A percentile compares a stretch with the other conserved stretches of the same genome.
Conservation (phyloP, 2,888 invertebrate genomes). For the Drosophila fulvimacula region DNA sequence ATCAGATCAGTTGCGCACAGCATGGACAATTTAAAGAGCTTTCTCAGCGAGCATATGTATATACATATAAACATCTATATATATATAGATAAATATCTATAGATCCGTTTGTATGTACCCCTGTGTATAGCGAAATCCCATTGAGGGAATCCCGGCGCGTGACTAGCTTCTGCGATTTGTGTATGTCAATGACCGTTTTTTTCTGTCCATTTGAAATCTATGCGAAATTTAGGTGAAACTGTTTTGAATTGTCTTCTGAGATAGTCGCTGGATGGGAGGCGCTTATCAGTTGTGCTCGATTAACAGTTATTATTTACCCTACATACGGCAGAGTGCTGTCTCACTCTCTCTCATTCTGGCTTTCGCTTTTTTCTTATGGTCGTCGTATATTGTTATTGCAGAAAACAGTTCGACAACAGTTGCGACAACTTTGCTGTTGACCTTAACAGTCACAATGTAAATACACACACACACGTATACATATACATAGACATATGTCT, state of each 20-base stretch:
- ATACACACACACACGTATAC: conserved; percentile 19
- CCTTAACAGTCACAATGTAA: conserved; percentile 59
- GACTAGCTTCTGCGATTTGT: conserved; percentile 58
- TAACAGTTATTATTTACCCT: conserved; percentile 50
- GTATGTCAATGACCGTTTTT: conserved; percentile 66
- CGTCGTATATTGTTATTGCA: conserved; percentile 30
- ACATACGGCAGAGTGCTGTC: conserved; percentile 33
- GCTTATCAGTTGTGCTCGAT: conserved; percentile 45
- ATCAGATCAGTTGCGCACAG: conserved; percentile 31
- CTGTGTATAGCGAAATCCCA: conserved; percentile 22
- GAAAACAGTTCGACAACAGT: conserved; percentile 39
- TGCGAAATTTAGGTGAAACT: conserved; percentile 39
- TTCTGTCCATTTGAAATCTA: conserved; percentile 21
- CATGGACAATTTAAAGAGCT: conserved; percentile 42
- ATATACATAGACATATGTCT: background rate
- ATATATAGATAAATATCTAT: background rate
- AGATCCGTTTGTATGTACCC: background rate
- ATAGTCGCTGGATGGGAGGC: conserved; percentile 5
- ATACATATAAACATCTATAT: background rate
- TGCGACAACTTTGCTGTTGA: conserved; percentile 64
- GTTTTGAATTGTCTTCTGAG: background rate
- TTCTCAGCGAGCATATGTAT: conserved; percentile 17
- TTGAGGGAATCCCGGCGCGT: conserved; percentile 65
- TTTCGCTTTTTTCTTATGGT: background rate
- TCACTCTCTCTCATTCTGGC: conserved; percentile 7